A percentile compares a stretch with the other conserved stretches of the same genome.
Evolutionary conservation across 2,888 invertebrate species (phyloP).

Genomic region (Cryptosula pallasiana): DNA sequence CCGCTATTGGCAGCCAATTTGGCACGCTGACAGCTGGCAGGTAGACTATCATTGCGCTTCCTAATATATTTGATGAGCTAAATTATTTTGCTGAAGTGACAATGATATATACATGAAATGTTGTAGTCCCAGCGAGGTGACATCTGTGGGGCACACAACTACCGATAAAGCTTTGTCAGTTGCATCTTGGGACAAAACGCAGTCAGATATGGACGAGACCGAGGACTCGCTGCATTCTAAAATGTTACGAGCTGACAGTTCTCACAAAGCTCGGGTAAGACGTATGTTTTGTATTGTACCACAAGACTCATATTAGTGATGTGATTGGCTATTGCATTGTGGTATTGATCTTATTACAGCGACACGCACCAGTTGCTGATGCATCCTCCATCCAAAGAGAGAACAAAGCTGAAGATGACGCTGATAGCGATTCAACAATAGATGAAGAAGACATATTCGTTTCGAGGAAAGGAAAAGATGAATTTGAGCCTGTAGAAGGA

Average conservation of each 20-base stretch:
- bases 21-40: not conserved
- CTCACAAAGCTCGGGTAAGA: too few relatives aligned
- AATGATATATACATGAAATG: too few relatives aligned
- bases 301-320: too few relatives aligned
- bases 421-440: not conserved
- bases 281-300: too few relatives aligned
- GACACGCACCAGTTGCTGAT: not conserved
- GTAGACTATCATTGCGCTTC: too few relatives aligned
- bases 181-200: not conserved
- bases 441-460: constrained; percentile 33
- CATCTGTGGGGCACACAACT: not conserved
- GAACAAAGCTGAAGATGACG: not conserved
- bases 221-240: not conserved
- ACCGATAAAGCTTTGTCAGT: not conserved
- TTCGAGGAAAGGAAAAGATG: constrained; percentile 37
- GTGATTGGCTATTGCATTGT: too few relatives aligned
- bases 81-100: too few relatives aligned
- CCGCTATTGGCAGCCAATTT: constrained; percentile 31
- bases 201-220: not conserved
- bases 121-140: constrained; percentile 8
- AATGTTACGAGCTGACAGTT: not conserved
- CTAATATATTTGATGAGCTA: too few relatives aligned
- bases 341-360: not conserved
- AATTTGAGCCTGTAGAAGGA: constrained; percentile 42
- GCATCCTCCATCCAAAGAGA: not conserved